Base-by-base conservation (phyloP, 2,888 invertebrate genomes). In the Drosophila mulleri region DNA sequence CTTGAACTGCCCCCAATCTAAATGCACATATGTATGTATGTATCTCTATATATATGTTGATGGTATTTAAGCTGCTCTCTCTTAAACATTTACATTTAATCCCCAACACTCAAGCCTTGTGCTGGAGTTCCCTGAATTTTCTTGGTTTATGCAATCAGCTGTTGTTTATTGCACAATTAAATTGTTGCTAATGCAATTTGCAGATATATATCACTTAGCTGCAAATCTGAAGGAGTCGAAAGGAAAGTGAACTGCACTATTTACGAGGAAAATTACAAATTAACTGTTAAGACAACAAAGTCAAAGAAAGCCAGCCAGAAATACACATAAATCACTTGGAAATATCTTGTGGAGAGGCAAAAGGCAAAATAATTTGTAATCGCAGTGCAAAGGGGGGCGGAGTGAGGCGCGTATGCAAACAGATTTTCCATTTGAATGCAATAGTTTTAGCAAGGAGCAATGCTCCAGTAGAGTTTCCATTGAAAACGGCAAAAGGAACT, bases 1-100 rank as follows among this genome's bases (percentile, higher is more conserved):
- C 88, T 84, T 83, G 89, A 88, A 87, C 73, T 78, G 79, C 53
- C 53, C 16, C 26, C 18, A 58, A 11, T 23, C 23, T 37, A 26
- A 14, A 45, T 23, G 14, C 9, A 37, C 32, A 16, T 7, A 9
- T 23, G 2, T 23, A 1, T 23, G 11, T 7, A 9, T 23, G 2
- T 23, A 1, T 23, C 11, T 39, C 3, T 16, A n/a, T 11, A 12
- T 18, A 8, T 26, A 26, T 53, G 39, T 26, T n/a, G n/a, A 2
- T 29, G 23, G 1, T 14, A 32, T 32, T 32, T 32, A 44, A 6
- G 29, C 11, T n/a, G 8, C 48, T 29, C 29, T 4, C 48, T 32
- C 7, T 7, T 1, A n/a, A 48, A 48, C 26, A 48, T 6, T 18
- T 39, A 23, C 37, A 14, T 23, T 23, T 48, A 3, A 37, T 6